Evolutionary conservation across 2,113 vertebrate species (phyloP), one percentile per base, ranked within the genome.

Genomic region (Trachemys scripta): DNA sequence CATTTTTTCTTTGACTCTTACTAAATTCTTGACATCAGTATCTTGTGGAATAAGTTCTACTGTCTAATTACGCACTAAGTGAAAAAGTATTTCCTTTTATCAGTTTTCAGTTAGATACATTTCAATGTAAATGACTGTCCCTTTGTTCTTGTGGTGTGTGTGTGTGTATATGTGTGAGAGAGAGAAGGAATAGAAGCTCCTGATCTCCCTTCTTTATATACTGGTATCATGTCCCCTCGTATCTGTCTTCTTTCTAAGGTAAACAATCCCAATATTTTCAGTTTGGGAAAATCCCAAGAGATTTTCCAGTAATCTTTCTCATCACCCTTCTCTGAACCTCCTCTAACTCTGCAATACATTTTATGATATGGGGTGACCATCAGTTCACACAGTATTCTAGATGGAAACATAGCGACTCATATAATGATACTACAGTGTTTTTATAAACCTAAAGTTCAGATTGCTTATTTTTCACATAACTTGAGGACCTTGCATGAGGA

Each of bases 21-120:
- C 47, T 42, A 47, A 85, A 78, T 80, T 85, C 90, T 93, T 94
- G 45, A 92, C 84, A 92, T 80, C 85, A 83, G 82, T 54, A 86
- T 69, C 89, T 89, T 80, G 79, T 92, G 82, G 42, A 76, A 85
- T 24, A 83, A 90, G 53, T 85, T n/a, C 45, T 0, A 69, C 8
- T 90, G 47, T 7, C 47, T 82, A 92, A 93, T 84, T 88, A 57
- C 51, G 38, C 62, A 90, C 65, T 49, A 42, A 82, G 84, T 92
- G 35, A 80, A 87, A 56, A 95, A 31, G 49, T 86, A 84, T 92
- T 87, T 92, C 82, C 38, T 89, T 75, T 38, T 57, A 59, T 88
- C 82, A 87, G n/a, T 56, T 94, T 42, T n/a, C 11, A 92, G 92
- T 76, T 80, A 57, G 29, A 47, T 65, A 94, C 89, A 75, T 94